These are phyloP conservation scores for Pygathrix nemaeus DNA, from an alignment of 2,113 vertebrate species.

Conservation along the genomic window DNA sequence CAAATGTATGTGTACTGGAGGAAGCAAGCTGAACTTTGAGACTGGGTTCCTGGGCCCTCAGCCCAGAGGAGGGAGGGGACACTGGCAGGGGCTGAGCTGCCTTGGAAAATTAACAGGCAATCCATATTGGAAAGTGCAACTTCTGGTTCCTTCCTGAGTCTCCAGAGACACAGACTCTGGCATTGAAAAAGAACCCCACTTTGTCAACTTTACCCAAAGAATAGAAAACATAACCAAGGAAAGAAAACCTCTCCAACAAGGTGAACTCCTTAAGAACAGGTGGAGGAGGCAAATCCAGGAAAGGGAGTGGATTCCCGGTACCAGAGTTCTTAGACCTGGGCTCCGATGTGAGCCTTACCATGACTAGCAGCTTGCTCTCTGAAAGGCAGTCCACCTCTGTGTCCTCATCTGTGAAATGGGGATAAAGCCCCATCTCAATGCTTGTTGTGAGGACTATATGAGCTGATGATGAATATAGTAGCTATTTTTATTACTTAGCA, in stretches of 20 bases:
- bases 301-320: rapidly evolving
- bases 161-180: background rate
- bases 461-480: background rate
- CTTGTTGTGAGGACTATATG: background rate
- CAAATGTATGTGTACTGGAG: background rate
- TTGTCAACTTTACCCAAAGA: background rate
- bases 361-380: background rate
- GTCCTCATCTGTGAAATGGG: background rate
- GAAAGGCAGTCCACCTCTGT: background rate
- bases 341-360: rapidly evolving
- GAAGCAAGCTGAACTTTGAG: conserved; percentile 1
- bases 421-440: background rate
- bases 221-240: background rate
- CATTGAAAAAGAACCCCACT: background rate
- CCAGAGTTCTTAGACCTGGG: background rate
- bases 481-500: background rate
- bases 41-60: background rate
- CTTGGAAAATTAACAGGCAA: background rate
- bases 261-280: background rate
- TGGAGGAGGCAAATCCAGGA: rapidly evolving
- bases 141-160: background rate
- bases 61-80: background rate
- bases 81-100: background rate
- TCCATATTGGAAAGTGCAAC: background rate
- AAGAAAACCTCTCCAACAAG: background rate